phyloP scores from a whole-genome alignment of 2,888 invertebrate species.

The Barypeithes pellucidus region DNA sequence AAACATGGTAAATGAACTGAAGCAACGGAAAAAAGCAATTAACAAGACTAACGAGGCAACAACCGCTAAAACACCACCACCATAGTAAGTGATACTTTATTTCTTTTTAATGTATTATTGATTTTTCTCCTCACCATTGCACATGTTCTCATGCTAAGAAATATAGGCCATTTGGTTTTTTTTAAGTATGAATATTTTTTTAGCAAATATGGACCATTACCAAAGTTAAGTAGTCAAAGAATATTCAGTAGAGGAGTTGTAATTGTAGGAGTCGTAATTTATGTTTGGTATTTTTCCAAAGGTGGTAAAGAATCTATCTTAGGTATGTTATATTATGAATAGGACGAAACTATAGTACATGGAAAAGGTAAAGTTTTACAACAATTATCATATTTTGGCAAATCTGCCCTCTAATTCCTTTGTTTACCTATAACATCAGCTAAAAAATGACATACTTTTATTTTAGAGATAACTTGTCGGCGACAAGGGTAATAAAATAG shows the following conservation, averaged over 20 bases:
- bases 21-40: slow-evolving; percentile 3
- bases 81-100: no score
- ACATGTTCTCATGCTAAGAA: no score
- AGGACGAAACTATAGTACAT: no score
- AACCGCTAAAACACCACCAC: no score
- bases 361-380: no score
- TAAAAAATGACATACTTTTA: no score
- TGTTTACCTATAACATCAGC: no score
- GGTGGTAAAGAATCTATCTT: slow-evolving; percentile 74
- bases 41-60: background rate
- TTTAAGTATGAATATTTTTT: slow-evolving; percentile 34
- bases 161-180: background rate
- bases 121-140: background rate
- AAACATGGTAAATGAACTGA: slow-evolving; percentile 24
- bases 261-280: slow-evolving; percentile 71
- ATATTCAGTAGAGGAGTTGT: slow-evolving; percentile 71
- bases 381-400: no score
- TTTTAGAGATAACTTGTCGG: no score
- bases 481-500: no score
- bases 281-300: slow-evolving; percentile 80
- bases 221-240: slow-evolving; percentile 69
- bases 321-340: slow-evolving; percentile 29
- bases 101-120: background rate
- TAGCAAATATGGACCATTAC: slow-evolving; percentile 70
- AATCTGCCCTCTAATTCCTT: no score